These are phyloP conservation scores for Rhagonycha fulva DNA, from an alignment of 2,888 invertebrate genomes.

Conservation along the genomic window DNA sequence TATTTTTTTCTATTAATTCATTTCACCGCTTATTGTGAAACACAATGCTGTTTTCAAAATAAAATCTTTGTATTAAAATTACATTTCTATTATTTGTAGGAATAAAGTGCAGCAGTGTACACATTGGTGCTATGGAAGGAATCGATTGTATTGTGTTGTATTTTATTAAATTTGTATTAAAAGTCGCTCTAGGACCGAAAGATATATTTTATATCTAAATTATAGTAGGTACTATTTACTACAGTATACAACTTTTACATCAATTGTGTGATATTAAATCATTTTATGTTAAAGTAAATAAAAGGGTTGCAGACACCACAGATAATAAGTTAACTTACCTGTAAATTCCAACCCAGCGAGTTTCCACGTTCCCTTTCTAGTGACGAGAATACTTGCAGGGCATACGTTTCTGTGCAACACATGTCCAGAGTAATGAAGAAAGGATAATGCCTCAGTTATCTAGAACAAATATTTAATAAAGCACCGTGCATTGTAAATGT, in stretches of 20 bases:
- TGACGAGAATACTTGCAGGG: slow-evolving; percentile 89
- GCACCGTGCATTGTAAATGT: not conserved
- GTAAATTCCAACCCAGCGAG: slow-evolving; percentile 92
- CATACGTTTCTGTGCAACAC: slow-evolving; percentile 94
- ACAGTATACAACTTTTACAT: not conserved
- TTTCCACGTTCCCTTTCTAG: slow-evolving; percentile 95
- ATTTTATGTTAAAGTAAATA: not conserved
- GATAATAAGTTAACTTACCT: slow-evolving; percentile 62
- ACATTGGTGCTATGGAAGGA: too few species aligned
- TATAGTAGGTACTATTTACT: not conserved
- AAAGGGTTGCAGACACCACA: not conserved
- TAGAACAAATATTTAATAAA: slow-evolving; percentile 55
- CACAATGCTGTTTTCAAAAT: not conserved
- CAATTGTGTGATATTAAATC: not conserved
- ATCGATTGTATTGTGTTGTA: too few species aligned
- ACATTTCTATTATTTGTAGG: not conserved
- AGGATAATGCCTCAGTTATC: slow-evolving; percentile 93
- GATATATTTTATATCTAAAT: not conserved
- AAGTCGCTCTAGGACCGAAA: not conserved
- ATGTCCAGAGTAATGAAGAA: slow-evolving; percentile 86
- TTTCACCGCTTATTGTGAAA: not conserved
- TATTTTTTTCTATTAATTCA: too few species aligned
- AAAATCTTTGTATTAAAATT: not conserved
- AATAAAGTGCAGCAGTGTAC: not conserved
- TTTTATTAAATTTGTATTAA: not conserved